These are phyloP conservation scores for Pardosa pseudoannulata DNA, from an alignment of 2,888 invertebrate genomes.

Conservation along the genomic window DNA sequence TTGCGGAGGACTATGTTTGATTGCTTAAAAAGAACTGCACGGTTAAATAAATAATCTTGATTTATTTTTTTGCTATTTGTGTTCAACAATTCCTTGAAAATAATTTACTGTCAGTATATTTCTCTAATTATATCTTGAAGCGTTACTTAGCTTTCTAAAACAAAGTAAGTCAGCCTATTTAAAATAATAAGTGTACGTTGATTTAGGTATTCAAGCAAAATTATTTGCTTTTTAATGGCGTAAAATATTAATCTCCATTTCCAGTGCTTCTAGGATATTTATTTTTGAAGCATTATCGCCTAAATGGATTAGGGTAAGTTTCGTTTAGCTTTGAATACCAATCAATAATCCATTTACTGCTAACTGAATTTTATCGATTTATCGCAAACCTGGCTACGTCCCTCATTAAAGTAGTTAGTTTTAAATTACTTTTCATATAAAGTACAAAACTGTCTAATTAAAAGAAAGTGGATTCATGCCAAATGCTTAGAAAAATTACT, in stretches of 20 bases:
- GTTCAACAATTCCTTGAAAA: background rate
- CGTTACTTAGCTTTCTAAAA: background rate
- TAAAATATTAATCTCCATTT: too few species aligned
- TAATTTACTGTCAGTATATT: conserved; percentile 7
- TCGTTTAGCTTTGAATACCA: background rate
- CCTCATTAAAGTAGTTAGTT: too few species aligned
- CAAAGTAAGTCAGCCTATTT: background rate
- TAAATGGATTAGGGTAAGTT: background rate
- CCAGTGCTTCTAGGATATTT: background rate
- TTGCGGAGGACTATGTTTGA: conserved; percentile 20
- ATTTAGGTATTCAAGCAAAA: background rate
- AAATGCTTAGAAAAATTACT: too few species aligned
- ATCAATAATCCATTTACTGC: background rate
- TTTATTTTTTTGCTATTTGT: conserved; percentile 23
- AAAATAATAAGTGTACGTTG: background rate
- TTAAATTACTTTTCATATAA: too few species aligned
- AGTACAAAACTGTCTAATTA: too few species aligned
- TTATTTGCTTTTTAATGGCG: too few species aligned
- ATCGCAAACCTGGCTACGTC: background rate
- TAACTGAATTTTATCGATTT: background rate
- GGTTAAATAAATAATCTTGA: conserved; percentile 2
- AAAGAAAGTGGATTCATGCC: too few species aligned
- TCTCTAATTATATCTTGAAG: conserved; percentile 30
- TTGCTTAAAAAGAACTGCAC: conserved; percentile 31
- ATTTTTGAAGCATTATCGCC: background rate